These are phyloP conservation scores for Channa maculata DNA, from an alignment of 2,113 vertebrate species.

Conservation along the genomic window DNA sequence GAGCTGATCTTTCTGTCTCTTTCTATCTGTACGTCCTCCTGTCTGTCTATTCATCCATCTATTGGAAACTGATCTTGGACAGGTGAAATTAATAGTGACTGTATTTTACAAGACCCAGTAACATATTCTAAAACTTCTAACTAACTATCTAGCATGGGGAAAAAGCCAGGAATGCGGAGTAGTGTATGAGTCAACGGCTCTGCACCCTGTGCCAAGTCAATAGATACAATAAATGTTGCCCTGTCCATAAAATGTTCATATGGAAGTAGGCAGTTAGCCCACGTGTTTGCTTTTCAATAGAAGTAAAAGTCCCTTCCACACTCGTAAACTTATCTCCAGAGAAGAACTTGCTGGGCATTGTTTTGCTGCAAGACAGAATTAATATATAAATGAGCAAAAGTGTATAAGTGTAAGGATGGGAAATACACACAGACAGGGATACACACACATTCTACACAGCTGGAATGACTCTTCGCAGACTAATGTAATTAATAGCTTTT, in stretches of 20 bases:
- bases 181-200: slow-evolving; percentile 41
- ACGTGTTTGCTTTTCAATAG: slow-evolving; percentile 52
- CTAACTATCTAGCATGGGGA: slow-evolving; percentile 36
- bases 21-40: background rate
- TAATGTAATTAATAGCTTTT: slow-evolving; percentile 87
- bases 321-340: slow-evolving; percentile 72
- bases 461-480: slow-evolving; percentile 78
- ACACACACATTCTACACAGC: slow-evolving; percentile 66
- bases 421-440: slow-evolving; percentile 51
- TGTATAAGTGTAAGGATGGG: slow-evolving; percentile 59
- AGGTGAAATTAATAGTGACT: background rate
- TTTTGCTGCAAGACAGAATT: slow-evolving; percentile 81
- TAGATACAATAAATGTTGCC: slow-evolving; percentile 66
- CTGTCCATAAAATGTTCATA: slow-evolving; percentile 63
- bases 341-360: slow-evolving; percentile 72
- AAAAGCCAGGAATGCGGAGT: slow-evolving; percentile 39
- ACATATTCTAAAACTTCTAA: slow-evolving; percentile 38
- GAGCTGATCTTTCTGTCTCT: slow-evolving; percentile 27
- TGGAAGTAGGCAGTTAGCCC: slow-evolving; percentile 14
- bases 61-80: background rate
- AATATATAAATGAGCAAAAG: slow-evolving; percentile 80
- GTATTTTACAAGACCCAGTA: slow-evolving; percentile 44
- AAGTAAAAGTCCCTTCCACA: slow-evolving; percentile 60
- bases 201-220: slow-evolving; percentile 55
- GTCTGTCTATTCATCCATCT: background rate